Base-by-base conservation (phyloP, 2,113 vertebrate genomes). In the Paradisaea rubra region DNA sequence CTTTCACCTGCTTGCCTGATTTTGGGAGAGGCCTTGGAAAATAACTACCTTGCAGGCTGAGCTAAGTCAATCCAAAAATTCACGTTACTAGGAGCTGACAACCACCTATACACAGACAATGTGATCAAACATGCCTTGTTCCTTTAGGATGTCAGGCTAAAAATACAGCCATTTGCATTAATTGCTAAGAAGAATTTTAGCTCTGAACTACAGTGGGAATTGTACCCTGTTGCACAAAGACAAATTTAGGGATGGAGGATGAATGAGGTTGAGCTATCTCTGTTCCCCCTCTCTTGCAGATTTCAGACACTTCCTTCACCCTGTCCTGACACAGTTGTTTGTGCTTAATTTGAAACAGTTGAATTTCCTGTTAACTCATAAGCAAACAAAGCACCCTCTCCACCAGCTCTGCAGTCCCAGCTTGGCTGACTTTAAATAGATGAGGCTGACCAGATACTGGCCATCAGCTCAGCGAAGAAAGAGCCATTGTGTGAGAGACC, bases 391-490 rank as follows among this genome's bases (percentile, higher is more conserved):
- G 91, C 95, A 59, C 63, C 56, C 70, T 85, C 85, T 97, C 70
- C 81, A 33, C 13, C 27, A 91, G 77, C 69, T 27, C 53, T 54
- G 44, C 44, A 42, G 72, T 87, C 81, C 77, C 85, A 95, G 89
- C 89, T 92, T 87, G 81, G 57, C 86, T 96, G 94, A 63, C 92
- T 97, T 95, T 96, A 97, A 97, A 97, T 88, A 95, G 91, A 93
- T 63, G 64, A 94, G 53, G 50, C 88, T 94, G 95, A 88, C 72
- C 96, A 97, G 93, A 96, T 74, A 97, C 79, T 91, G 95, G 91
- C 92, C 94, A 81, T 69, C 74, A 95, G 95, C 94, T 95, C 96
- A 84, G 96, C 59, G 73, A 98, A 98, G 97, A 97, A 98, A 96
- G 92, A 92, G 84, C 93, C 86, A 90, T 97, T 98, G 98, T 98